Evolutionary conservation across 2,113 vertebrate species (phyloP).

Genomic region (Apistogramma diplotaenia): DNA sequence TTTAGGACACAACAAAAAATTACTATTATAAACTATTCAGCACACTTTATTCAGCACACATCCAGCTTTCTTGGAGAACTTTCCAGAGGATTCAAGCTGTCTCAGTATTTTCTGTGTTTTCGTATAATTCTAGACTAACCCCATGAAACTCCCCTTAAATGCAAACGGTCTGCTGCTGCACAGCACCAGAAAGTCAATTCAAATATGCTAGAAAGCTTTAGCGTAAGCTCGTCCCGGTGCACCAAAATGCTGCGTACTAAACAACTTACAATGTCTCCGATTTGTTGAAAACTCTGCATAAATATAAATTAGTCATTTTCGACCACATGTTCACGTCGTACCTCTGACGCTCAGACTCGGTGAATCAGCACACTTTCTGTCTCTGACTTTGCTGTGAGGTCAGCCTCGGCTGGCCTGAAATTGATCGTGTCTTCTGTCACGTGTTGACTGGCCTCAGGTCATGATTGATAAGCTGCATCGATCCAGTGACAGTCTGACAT

Average conservation of each 20-base stretch:
- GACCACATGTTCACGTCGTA: neutral
- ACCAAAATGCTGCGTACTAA: too few species aligned
- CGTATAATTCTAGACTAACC: neutral
- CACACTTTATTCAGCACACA: neutral
- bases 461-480: constrained; percentile 50
- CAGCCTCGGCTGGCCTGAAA: constrained; percentile 56
- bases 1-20: neutral
- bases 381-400: constrained; percentile 26
- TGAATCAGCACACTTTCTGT: neutral
- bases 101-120: neutral
- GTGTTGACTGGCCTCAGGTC: constrained; percentile 46
- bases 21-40: neutral
- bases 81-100: neutral
- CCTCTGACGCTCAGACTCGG: neutral
- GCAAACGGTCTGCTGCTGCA: too few species aligned
- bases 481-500: constrained; percentile 22
- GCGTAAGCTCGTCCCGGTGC: too few species aligned
- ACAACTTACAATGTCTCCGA: neutral
- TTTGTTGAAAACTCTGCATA: neutral
- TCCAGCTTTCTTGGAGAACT: neutral
- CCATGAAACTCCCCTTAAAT: neutral
- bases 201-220: neutral
- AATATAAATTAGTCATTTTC: neutral
- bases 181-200: too few species aligned
- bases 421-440: constrained; percentile 43